A percentile compares a stretch with the other conserved stretches of the same genome.
Evolutionary conservation across 30 jellyfish, hydroid and myxozoan species (phyloP).

Genomic region (Pelagia noctiluca): DNA sequence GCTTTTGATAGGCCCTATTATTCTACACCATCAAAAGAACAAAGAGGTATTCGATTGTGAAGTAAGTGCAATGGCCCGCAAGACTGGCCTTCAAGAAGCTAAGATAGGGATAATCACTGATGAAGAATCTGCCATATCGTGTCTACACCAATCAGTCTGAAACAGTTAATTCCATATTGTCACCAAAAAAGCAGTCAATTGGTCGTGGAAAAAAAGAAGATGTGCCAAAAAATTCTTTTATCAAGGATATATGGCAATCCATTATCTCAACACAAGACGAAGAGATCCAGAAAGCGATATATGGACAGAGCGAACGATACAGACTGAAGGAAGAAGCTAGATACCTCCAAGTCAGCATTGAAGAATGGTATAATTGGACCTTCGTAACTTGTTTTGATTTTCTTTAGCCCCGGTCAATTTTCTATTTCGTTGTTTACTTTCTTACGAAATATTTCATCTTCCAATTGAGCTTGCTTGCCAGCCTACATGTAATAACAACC

Average conservation of each 20-base stretch:
- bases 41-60: slow-evolving; percentile 8
- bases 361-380: slow-evolving; percentile 9
- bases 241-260: background rate
- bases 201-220: slow-evolving; percentile 4
- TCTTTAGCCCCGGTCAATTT: background rate
- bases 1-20: background rate
- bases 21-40: background rate
- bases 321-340: background rate
- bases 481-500: background rate
- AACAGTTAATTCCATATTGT: slow-evolving; percentile 7
- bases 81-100: background rate
- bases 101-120: background rate
- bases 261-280: background rate
- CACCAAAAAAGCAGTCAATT: background rate
- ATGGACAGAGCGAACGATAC: background rate
- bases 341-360: background rate
- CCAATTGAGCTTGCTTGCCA: background rate
- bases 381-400: background rate
- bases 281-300: background rate
- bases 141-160: slow-evolving; percentile 20
- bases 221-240: background rate
- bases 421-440: background rate
- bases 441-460: too few relatives aligned
- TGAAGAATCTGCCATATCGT: background rate
- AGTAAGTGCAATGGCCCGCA: slow-evolving; percentile 5